These are phyloP conservation scores for Halocaridina rubra DNA, from an alignment of 2,888 invertebrate species.

Conservation along the genomic window DNA sequence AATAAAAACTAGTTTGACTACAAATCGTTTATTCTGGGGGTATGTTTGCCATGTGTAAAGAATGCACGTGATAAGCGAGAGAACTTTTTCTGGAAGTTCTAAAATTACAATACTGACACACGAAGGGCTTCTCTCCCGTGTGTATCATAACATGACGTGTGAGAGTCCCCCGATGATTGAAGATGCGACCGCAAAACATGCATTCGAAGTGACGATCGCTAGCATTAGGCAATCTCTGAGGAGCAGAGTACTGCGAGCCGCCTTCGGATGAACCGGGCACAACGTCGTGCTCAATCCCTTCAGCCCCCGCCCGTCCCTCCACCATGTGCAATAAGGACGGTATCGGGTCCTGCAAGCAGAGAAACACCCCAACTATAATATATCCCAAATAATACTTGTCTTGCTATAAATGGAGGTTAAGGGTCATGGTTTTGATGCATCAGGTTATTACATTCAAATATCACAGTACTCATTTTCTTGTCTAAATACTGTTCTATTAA, in stretches of 20 bases:
- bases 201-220: conserved; percentile 25
- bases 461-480: too few relatives aligned
- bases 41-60: too few relatives aligned
- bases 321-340: conserved; percentile 32
- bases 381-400: not conserved
- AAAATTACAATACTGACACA: conserved; percentile 32
- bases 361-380: conserved; percentile 24
- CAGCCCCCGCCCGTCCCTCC: conserved; percentile 24
- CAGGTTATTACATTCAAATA: too few relatives aligned
- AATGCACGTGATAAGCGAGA: conserved; percentile 31
- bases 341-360: conserved; percentile 33
- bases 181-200: conserved; percentile 27
- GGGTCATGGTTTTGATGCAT: too few relatives aligned
- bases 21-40: too few relatives aligned
- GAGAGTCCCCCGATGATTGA: conserved; percentile 33
- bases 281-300: too few relatives aligned
- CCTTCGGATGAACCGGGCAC: not conserved
- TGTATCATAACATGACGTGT: conserved; percentile 46
- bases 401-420: too few relatives aligned
- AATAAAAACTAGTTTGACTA: too few relatives aligned
- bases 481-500: too few relatives aligned
- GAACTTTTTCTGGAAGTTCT: conserved; percentile 30
- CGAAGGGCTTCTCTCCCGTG: conserved; percentile 36
- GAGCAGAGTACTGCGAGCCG: not conserved
- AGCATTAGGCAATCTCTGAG: not conserved